Conservation (phyloP, 2,113 vertebrate species). For the Procavia capensis region DNA sequence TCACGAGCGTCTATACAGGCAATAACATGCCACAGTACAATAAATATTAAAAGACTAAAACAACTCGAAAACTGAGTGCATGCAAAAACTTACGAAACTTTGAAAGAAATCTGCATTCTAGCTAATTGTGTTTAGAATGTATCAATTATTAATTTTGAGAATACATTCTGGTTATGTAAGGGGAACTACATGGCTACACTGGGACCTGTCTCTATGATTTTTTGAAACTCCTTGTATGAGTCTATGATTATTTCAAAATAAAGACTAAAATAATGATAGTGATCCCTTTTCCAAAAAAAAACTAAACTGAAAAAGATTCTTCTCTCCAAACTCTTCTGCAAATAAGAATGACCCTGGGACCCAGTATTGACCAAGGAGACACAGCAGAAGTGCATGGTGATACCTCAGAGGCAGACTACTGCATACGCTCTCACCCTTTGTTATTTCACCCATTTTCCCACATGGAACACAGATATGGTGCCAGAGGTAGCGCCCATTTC, state of each 20-base stretch:
- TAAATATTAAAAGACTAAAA: neutral
- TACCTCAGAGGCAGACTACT: neutral
- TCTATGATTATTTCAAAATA: neutral
- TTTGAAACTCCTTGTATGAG: neutral
- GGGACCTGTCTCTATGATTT: neutral
- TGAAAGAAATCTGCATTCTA: neutral
- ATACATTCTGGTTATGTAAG: neutral
- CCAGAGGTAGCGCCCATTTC: neutral
- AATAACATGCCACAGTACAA: slow-evolving; percentile 6
- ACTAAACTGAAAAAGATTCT: neutral
- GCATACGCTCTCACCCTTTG: neutral
- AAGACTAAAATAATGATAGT: neutral
- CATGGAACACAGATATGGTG: neutral
- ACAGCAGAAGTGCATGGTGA: neutral
- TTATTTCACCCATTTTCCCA: neutral
- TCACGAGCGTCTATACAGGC: neutral
- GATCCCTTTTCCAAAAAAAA: neutral
- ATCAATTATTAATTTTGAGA: slow-evolving; percentile 12
- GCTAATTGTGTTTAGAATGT: neutral
- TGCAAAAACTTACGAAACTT: neutral
- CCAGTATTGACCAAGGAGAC: neutral
- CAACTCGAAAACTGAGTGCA: neutral
- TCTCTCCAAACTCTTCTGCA: neutral
- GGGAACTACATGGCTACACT: neutral
- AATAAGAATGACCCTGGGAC: neutral